A percentile compares a stretch with the other conserved stretches of the same genome.
phyloP scores from a whole-genome alignment of 1,140 invertebrate genomes.

The Calliphora vicina region DNA sequence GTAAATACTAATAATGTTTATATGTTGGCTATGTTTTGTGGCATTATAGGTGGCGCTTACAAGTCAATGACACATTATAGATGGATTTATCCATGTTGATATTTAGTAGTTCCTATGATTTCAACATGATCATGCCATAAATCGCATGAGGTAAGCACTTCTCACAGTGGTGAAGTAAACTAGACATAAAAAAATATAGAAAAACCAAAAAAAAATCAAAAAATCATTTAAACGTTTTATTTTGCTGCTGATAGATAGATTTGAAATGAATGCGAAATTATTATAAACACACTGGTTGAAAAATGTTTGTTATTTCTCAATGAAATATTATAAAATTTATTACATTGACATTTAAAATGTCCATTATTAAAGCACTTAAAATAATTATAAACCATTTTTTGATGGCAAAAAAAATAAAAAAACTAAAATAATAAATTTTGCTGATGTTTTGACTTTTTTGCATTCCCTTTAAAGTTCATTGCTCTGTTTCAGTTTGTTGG shows the following conservation, averaged over 20 bases:
- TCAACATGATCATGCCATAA: neutral
- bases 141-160: neutral
- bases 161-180: neutral
- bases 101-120: conserved; percentile 13
- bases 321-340: neutral
- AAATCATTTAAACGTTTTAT: too few relatives aligned
- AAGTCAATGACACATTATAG: conserved; percentile 33
- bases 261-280: too few relatives aligned
- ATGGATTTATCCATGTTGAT: neutral
- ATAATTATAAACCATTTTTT: neutral
- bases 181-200: neutral
- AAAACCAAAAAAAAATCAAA: neutral
- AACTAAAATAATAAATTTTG: neutral
- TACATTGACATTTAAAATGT: neutral
- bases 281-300: too few relatives aligned
- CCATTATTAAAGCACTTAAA: neutral
- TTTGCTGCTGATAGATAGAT: too few relatives aligned
- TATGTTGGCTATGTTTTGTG: neutral
- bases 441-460: neutral
- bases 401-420: neutral
- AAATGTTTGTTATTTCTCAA: neutral
- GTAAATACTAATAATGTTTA: neutral
- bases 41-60: conserved; percentile 28
- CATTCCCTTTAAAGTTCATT: neutral
- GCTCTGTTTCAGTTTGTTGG: neutral